These are phyloP conservation scores for Struthio camelus DNA, from an alignment of 2,113 vertebrate species.

Conservation along the genomic window DNA sequence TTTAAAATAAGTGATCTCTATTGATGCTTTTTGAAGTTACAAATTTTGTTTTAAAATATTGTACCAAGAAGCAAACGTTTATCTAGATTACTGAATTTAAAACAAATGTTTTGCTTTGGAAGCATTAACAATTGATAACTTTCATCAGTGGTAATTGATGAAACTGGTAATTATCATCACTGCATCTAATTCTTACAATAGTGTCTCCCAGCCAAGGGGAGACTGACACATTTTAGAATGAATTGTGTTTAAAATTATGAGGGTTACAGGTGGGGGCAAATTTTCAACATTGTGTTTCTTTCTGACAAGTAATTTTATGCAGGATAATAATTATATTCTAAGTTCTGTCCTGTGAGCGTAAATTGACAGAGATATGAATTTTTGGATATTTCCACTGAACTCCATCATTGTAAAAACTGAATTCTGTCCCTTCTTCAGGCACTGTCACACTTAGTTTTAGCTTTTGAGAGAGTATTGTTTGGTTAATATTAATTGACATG, in stretches of 20 bases:
- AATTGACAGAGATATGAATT: not conserved
- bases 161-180: not conserved
- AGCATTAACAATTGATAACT: not conserved
- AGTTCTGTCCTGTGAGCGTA: not conserved
- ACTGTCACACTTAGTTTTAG: not conserved
- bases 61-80: too few species aligned
- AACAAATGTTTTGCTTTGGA: not conserved
- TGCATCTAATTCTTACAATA: not conserved
- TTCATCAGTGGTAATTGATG: not conserved
- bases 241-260: not conserved
- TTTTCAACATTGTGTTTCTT: not conserved
- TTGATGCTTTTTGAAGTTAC: not conserved
- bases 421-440: not conserved
- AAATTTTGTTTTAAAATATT: not conserved
- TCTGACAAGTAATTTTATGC: not conserved
- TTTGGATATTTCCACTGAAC: not conserved
- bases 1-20: not conserved
- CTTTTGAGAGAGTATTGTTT: not conserved
- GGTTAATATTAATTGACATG: not conserved
- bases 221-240: not conserved
- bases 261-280: not conserved
- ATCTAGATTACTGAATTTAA: too few species aligned
- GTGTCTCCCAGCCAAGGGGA: not conserved
- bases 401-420: not conserved
- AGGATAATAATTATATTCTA: not conserved